phyloP scores from a whole-genome alignment of 2,797 vertebrate species.

The Propithecus deckenii region DNA sequence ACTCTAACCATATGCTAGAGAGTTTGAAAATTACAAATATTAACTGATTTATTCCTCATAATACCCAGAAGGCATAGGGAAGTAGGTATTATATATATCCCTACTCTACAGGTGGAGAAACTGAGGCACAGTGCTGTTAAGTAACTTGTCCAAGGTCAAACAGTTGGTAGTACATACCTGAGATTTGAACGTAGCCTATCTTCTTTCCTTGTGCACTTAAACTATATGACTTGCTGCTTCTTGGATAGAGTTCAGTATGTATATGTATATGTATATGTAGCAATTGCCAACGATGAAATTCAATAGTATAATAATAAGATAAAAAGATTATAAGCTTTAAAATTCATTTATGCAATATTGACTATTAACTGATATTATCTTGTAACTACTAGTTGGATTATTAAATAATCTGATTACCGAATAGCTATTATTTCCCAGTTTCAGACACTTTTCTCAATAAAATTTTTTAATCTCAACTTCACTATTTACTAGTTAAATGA shows the following conservation, averaged over 20 bases:
- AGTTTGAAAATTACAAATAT: background rate
- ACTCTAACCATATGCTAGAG: background rate
- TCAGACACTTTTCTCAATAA: background rate
- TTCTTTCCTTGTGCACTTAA: background rate
- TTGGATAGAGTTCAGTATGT: background rate
- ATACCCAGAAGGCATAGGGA: background rate
- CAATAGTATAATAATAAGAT: background rate
- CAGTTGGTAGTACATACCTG: background rate
- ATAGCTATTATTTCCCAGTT: background rate
- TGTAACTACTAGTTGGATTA: background rate
- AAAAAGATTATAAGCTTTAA: background rate
- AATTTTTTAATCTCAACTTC: background rate
- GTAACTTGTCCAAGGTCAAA: background rate
- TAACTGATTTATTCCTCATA: background rate
- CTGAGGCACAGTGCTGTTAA: background rate
- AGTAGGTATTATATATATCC: background rate
- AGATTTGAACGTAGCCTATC: background rate
- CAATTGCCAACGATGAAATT: background rate
- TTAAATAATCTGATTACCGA: background rate
- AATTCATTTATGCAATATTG: background rate
- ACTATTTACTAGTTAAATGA: background rate
- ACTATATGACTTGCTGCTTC: background rate
- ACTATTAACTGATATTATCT: background rate
- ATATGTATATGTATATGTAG: background rate
- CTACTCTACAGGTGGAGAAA: background rate